Evolutionary conservation across 2,888 invertebrate genomes (phyloP), one percentile per base, ranked within the genome.

Genomic region (Latrodectus hesperus): DNA sequence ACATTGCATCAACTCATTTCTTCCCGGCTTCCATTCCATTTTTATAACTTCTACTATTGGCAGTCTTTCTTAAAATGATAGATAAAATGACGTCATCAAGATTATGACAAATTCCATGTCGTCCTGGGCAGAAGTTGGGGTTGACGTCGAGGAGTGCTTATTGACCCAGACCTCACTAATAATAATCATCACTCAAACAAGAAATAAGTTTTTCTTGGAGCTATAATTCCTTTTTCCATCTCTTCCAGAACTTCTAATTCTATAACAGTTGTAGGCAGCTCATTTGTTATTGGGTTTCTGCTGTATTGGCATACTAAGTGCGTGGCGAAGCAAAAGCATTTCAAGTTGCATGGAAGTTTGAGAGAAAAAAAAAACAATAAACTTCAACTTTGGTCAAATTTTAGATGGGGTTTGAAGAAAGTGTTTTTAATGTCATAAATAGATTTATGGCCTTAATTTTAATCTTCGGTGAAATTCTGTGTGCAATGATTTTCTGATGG

Each of bases 131-230:
- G 60, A 73, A 73, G 52, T 52, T 52, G 22, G 16, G 49, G 53
- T 8, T 73, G 73, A 78, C 53, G 78, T 78, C 78, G 38, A 17
- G 52, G 68, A 52, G 60, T 52, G 53, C 78, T 78, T 78, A 78
- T 78, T 78, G 78, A 78, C 78, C 68, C 78, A 49, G 52, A 68
- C 52, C 68, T 68, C 78, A 38, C 78, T 67, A 78, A 78, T 78
- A 78, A 78, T 68, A 78, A 78, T 78, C 78, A 78, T 78, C 68
- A 78, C 78, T 78, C 78, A 78, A 14, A 22, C n/a, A 26, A 55
- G 75, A 75, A 78, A 68, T 53, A 51, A 67, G 73, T 52, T 78
- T 73, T 68, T 68, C 76, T 78, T 14, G n/a, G 68, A 53, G 78
- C 52, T 52, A 49, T 68, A 78, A 78, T 68, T 67, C 78, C 68